phyloP scores from a whole-genome alignment of 2,113 vertebrate genomes.

The Furnarius figulus region DNA sequence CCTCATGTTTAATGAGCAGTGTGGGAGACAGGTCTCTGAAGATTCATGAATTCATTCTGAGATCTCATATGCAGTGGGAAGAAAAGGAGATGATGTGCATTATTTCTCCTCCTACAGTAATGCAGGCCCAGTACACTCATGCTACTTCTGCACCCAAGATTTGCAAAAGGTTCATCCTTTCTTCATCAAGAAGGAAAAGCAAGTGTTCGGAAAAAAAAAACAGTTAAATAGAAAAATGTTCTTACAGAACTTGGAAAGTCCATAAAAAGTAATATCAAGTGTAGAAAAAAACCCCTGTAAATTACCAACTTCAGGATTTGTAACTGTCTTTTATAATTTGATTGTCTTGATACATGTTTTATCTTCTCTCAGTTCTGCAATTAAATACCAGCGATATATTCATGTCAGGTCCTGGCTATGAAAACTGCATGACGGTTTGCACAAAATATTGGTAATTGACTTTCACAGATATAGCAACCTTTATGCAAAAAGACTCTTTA shows the following conservation, averaged over 20 bases:
- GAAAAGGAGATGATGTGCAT: neutral
- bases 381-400: conserved; percentile 29
- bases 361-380: conserved; percentile 40
- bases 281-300: neutral
- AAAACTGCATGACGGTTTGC: conserved; percentile 45
- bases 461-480: conserved; percentile 21
- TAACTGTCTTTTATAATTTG: conserved; percentile 34
- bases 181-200: conserved; percentile 15
- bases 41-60: neutral
- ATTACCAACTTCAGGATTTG: neutral
- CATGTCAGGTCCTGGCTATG: neutral
- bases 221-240: conserved; percentile 25
- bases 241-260: neutral
- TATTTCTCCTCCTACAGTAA: neutral
- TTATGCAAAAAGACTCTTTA: conserved; percentile 21
- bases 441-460: conserved; percentile 47
- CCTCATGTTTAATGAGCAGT: neutral
- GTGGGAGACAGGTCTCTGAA: neutral
- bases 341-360: conserved; percentile 16
- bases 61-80: neutral
- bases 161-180: neutral
- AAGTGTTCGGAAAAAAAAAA: conserved; percentile 32
- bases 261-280: neutral
- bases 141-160: neutral
- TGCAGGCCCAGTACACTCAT: neutral